Evolutionary conservation across 2,113 vertebrate genomes (phyloP), one percentile per base, ranked within the genome.

Genomic region (Mobula birostris): DNA sequence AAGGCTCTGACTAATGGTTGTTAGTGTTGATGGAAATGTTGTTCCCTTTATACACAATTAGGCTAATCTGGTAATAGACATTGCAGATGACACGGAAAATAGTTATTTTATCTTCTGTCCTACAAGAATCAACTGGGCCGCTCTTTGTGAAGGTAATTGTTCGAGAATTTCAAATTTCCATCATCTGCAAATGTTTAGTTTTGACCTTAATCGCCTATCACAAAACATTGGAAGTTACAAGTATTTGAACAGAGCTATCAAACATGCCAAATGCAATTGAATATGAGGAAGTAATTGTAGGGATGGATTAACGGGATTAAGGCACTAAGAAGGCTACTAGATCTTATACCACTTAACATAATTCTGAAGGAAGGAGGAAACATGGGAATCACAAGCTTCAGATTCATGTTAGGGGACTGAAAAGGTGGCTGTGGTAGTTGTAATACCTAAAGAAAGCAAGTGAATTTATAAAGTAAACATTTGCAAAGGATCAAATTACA

Each of bases 21-120:
- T 29, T 76, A 93, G 70, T 93, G 91, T 74, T 93, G 40, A 74
- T 48, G 40, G 91, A 74, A 14, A 74, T 40, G 9, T 93, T 93
- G 91, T 56, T 93, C 90, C 36, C 40, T 93, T 93, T 74, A 56
- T 12, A 74, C 29, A 12, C 27, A 11, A 36, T 93, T 36, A 48
- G 63, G 19, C 27, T 91, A 70, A 32, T 70, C 48, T 72, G 19
- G 21, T 19, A 92, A 36, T n/a, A 92, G 68, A 74, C 68, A 48
- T 72, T 27, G 40, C 8, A 32, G 32, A 7, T 90, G 29, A 66
- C 14, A 15, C 27, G 72, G 32, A 40, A 19, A 92, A 74, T 12
- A 36, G 21, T 74, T 29, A 29, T 8, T 19, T 56, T 56, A 24
- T 27, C 11, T 36, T 56, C 70, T 74, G 27, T 76, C 24, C 68